Percentiles rank a stretch among this genome's conserved stretches.
These are phyloP conservation scores for Dolichoris vasculosae DNA, from an alignment of 1,140 invertebrate genomes.

Conservation along the genomic window DNA sequence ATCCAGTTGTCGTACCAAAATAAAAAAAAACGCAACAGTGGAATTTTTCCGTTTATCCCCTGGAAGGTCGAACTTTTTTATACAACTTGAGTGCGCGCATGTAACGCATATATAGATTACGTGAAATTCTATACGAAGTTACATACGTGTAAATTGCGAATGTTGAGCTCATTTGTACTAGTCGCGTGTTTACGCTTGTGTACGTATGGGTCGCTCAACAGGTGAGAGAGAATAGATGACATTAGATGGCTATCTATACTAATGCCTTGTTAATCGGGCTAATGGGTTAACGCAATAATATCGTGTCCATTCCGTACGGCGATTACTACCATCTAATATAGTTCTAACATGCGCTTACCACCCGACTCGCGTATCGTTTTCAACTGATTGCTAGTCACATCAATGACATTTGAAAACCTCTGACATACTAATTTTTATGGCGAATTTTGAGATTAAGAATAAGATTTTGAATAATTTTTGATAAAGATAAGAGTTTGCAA, in stretches of 20 bases:
- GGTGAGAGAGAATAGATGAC: constrained; percentile 63
- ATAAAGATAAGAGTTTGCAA: no score
- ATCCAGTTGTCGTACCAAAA: no score
- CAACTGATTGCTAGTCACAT: constrained; percentile 25
- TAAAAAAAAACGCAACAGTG: not conserved
- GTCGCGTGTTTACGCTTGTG: constrained; percentile 40
- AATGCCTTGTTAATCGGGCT: constrained; percentile 64
- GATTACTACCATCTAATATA: not conserved
- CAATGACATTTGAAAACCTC: constrained; percentile 26
- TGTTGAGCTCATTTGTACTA: not conserved
- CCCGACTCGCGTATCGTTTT: not conserved
- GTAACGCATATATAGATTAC: no score
- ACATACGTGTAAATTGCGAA: not conserved
- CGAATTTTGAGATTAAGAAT: no score
- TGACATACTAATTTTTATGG: no score
- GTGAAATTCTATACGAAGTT: no score
- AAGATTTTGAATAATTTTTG: no score
- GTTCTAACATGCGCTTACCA: no score
- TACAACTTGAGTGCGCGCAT: constrained; percentile 7
- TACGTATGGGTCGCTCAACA: constrained; percentile 63
- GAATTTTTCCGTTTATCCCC: not conserved
- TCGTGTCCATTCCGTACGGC: no score
- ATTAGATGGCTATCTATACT: constrained; percentile 65
- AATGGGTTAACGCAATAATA: constrained; percentile 50
- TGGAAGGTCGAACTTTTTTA: not conserved